A percentile compares a stretch with the other conserved stretches of the same genome.
phyloP scores from a whole-genome alignment of 1,140 invertebrate species.

The Cherax quadricarinatus region DNA sequence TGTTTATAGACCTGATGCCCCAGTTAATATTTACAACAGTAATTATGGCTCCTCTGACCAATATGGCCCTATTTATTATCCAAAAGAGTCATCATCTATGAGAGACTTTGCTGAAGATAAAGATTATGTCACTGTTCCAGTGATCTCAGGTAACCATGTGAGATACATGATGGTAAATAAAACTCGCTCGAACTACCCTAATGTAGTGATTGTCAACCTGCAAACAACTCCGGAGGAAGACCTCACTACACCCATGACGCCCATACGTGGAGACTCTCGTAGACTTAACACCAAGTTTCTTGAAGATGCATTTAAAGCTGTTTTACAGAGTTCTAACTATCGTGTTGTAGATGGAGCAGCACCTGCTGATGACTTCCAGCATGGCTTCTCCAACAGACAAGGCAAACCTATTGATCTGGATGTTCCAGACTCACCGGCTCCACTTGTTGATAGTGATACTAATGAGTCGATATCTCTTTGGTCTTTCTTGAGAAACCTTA shows the following conservation, averaged over 20 bases:
- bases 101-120: conserved; percentile 39
- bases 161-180: conserved; percentile 65
- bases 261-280: conserved; percentile 42
- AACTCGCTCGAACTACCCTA: conserved; percentile 66
- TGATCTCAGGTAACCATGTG: conserved; percentile 68
- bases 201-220: conserved; percentile 72
- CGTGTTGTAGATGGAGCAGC: conserved; percentile 30
- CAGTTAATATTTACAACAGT: neutral
- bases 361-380: neutral
- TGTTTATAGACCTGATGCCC: conserved; percentile 30
- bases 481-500: conserved; percentile 62
- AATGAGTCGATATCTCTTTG: conserved; percentile 31
- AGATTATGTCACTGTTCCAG: conserved; percentile 64
- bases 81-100: conserved; percentile 36
- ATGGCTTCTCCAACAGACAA: conserved; percentile 48
- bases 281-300: conserved; percentile 46
- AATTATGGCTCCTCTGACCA: neutral
- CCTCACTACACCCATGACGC: conserved; percentile 43
- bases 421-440: conserved; percentile 27
- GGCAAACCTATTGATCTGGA: conserved; percentile 51
- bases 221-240: conserved; percentile 38
- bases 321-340: conserved; percentile 43
- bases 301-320: conserved; percentile 52
- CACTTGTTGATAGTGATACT: conserved; percentile 18
- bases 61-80: conserved; percentile 35